These are phyloP conservation scores for Agraylea sexmaculata DNA, from an alignment of 1,140 invertebrate genomes.

Conservation along the genomic window DNA sequence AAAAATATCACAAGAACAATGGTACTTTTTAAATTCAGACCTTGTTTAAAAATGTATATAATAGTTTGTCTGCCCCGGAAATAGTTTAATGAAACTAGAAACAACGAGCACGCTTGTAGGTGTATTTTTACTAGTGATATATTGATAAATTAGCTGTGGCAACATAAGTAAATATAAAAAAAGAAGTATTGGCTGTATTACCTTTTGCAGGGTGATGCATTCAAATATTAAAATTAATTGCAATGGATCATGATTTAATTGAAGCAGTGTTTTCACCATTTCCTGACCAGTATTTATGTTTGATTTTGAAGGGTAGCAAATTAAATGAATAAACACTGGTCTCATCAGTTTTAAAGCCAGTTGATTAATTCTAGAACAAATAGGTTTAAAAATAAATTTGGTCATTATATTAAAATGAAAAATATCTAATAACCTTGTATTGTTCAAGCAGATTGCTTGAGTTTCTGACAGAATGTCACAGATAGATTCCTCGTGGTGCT, in stretches of 20 bases:
- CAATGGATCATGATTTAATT: slow-evolving; percentile 1
- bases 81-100: too few relatives aligned
- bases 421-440: slow-evolving; percentile 5
- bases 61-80: too few relatives aligned
- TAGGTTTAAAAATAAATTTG: background rate
- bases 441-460: slow-evolving; percentile 8
- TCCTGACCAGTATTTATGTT: background rate
- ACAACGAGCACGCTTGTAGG: too few relatives aligned
- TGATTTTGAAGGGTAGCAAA: slow-evolving; percentile 10
- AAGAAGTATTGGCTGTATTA: background rate
- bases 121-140: too few relatives aligned
- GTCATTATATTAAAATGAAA: background rate
- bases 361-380: slow-evolving; percentile 11
- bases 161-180: too few relatives aligned
- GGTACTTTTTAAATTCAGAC: too few relatives aligned
- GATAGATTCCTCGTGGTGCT: slow-evolving; percentile 7
- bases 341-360: slow-evolving; percentile 10
- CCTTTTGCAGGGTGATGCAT: slow-evolving; percentile 11
- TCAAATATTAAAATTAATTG: slow-evolving; percentile 10
- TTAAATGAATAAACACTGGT: slow-evolving; percentile 11
- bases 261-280: slow-evolving; percentile 1
- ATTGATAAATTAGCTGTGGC: too few relatives aligned
- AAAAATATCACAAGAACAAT: too few relatives aligned
- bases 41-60: too few relatives aligned
- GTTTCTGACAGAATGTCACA: slow-evolving; percentile 8